Conservation (phyloP, 2,113 vertebrate species). For the Centropristis striata region DNA sequence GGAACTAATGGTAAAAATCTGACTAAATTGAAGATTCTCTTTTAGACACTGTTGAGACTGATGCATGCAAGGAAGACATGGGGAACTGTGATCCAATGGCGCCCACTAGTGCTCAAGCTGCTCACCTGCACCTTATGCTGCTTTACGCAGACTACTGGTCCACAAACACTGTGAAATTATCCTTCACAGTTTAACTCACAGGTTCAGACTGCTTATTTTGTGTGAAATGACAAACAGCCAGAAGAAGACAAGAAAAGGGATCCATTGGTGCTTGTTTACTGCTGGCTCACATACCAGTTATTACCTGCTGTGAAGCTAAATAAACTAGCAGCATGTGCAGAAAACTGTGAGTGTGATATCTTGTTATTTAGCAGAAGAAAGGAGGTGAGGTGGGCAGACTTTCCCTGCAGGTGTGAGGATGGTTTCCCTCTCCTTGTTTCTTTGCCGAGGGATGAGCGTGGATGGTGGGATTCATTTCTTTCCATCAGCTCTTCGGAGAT, state of each 20-base stretch:
- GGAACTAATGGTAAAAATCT: slow-evolving; percentile 36
- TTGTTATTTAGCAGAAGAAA: not conserved
- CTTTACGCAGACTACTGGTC: not conserved
- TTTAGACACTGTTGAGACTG: not conserved
- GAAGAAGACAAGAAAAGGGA: not conserved
- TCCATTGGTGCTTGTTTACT: slow-evolving; percentile 4
- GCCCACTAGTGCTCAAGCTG: slow-evolving; percentile 71
- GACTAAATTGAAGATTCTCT: not conserved
- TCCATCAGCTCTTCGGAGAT: slow-evolving; percentile 16
- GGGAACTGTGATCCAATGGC: slow-evolving; percentile 54
- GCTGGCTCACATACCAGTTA: slow-evolving; percentile 15
- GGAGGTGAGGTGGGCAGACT: not conserved
- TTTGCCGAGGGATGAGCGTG: slow-evolving; percentile 22
- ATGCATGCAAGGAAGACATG: not conserved
- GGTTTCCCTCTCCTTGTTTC: slow-evolving; percentile 15
- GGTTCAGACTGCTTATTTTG: slow-evolving; percentile 34
- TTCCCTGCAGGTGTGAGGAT: slow-evolving; percentile 8
- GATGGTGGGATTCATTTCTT: slow-evolving; percentile 40
- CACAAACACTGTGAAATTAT: slow-evolving; percentile 10
- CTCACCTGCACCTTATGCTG: not conserved
- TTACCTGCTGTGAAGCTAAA: slow-evolving; percentile 41
- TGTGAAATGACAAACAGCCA: slow-evolving; percentile 37
- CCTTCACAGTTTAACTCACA: slow-evolving; percentile 61
- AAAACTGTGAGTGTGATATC: slow-evolving; percentile 8
- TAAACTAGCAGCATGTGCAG: slow-evolving; percentile 17